Evolutionary conservation across 2,888 invertebrate genomes (phyloP), one percentile per base, ranked within the genome.

Genomic region (Cataglyphis albicans): DNA sequence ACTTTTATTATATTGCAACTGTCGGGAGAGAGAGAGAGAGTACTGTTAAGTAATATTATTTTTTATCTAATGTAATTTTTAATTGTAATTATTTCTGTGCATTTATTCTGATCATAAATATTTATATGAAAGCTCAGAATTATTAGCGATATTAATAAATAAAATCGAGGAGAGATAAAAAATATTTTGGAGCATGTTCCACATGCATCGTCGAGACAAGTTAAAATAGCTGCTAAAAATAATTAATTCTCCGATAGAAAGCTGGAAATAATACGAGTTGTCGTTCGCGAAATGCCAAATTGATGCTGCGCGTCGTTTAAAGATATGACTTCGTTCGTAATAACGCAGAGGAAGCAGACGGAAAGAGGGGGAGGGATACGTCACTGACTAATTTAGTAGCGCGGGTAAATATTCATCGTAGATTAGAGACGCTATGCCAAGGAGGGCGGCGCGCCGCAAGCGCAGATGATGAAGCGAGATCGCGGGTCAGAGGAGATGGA

Each of bases 321-420:
- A 80, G 59, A 15, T 59, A 67, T n/a, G 35, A 61, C 83, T 85
- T 65, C 78, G 38, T 61, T 55, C 55, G 55, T 70, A 70, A 80
- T 67, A 57, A 70, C 48, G 52, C 74, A 15, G 52, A 52, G 52
- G 75, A 52, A 63, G 29, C 63, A 25, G 63, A 52, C 61, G n/a
- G 21, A 25, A 21, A 41, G 21, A 9, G 57, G 64, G 21, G 18
- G 21, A 35, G 10, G 52, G 68, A 57, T 21, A 63, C 64, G 65
- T 41, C 55, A 48, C 59, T 80, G 84, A 83, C 84, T 76, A 80
- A 75, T 81, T 84, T 81, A 64, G 52, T 67, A 82, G 65, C 78
- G 63, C 57, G 65, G 63, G 59, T 70, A 84, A 88, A 85, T 82
- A 85, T 85, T 80, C 78, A 72, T 73, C 74, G 68, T 81, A 74